Evolutionary conservation across 2,113 vertebrate genomes (phyloP), one percentile per base, ranked within the genome.

Genomic region (Tragulus kanchil): DNA sequence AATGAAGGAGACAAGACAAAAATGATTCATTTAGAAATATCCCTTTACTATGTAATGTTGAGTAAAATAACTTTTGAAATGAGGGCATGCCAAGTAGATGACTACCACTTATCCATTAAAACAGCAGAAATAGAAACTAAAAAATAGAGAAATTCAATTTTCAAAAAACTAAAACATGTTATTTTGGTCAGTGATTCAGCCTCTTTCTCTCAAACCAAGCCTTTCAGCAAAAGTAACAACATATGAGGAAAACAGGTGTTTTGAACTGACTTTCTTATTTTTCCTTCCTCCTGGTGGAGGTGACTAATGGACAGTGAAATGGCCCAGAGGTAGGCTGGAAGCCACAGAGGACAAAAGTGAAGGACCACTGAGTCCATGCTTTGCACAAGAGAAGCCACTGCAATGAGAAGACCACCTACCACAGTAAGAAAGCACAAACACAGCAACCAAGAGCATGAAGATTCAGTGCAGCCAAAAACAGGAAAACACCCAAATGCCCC

Each of bases 221-320:
- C 64, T 96, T 93, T 94, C 36, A 36, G 79, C 58, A 69, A 65
- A 82, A 95, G 58, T 87, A 96, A 92, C 90, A 96, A 91, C 59
- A 56, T 31, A 90, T 31, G 77, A 97, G 25, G 61, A 94, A 97
- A 97, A 97, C n/a, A 45, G 28, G 64, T 93, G 73, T 59, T 96
- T 92, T 84, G 73, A 94, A 54, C 71, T 89, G 56, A 71, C 90
- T 85, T 89, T 95, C 84, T 89, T 93, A 42, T 91, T 97, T 96
- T 86, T 59, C 67, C 52, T 96, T 96, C 13, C 25, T 96, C 62
- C n/a, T 89, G 10, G 36, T 92, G 15, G 79, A 95, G 64, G 64
- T 92, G 54, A 92, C 73, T 78, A 96, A 96, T 58, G 48, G 94
- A 73, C 75, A 96, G 79, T 93, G 48, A 93, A 96, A 97, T 71